Conservation (phyloP, 2,888 invertebrate genomes). For the Drosophila planitibia region DNA sequence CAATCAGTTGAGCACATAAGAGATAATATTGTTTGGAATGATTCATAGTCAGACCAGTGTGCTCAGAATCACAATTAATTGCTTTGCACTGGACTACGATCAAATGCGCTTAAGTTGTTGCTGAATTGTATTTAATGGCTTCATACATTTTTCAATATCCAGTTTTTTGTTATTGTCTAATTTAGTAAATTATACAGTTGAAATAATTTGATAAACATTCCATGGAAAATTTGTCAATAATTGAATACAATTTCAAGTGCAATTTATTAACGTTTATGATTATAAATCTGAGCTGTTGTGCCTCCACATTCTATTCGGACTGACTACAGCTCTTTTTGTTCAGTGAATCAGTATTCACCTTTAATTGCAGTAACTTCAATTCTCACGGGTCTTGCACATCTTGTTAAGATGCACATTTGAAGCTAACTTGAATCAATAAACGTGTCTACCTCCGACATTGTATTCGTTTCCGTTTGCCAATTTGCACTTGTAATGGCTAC, state of each 20-base stretch:
- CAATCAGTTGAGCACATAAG: not conserved
- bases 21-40: conserved; percentile 2
- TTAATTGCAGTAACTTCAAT: not conserved
- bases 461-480: conserved; percentile 13
- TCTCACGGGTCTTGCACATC: conserved; percentile 1
- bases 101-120: conserved; percentile 14
- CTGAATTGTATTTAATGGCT: conserved; percentile 30
- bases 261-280: conserved; percentile 11
- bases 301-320: not conserved
- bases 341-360: not conserved
- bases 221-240: conserved; percentile 18
- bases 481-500: conserved; percentile 11
- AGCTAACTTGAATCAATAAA: not conserved
- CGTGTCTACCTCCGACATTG: not conserved
- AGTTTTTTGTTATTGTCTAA: conserved; percentile 8
- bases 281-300: not conserved
- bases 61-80: conserved; percentile 10
- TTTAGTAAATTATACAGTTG: conserved; percentile 37
- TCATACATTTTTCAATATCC: not conserved
- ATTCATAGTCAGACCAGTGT: conserved; percentile 4
- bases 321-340: not conserved
- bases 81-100: conserved; percentile 6
- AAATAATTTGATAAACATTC: conserved; percentile 18
- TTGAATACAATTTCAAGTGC: conserved; percentile 10
- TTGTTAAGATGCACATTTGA: conserved; percentile 2